Evolutionary conservation across 2,113 vertebrate species (phyloP).

Genomic region (Mirza zaza): DNA sequence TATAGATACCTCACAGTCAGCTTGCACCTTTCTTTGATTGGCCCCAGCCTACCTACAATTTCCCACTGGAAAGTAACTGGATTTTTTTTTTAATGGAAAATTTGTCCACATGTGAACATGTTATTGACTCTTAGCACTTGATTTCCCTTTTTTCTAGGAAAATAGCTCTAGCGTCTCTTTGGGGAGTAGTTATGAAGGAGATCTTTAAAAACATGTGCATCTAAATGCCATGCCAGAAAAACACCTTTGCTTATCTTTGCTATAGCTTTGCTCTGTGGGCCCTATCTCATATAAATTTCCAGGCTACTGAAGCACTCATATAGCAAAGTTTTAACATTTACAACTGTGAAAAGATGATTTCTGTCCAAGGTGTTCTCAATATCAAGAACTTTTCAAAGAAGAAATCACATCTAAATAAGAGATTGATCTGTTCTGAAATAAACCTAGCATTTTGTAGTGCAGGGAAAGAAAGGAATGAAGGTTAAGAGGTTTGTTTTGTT

Average conservation of each 20-base stretch:
- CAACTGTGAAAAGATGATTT: neutral
- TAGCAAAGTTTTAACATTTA: neutral
- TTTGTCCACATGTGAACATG: neutral
- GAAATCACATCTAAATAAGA: neutral
- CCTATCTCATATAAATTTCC: neutral
- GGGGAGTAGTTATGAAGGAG: neutral
- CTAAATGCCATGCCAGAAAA: neutral
- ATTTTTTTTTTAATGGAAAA: neutral
- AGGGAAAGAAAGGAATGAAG: neutral
- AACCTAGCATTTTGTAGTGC: neutral
- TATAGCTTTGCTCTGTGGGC: neutral
- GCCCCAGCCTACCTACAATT: neutral
- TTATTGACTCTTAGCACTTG: neutral
- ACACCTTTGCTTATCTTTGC: neutral
- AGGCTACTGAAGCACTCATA: neutral
- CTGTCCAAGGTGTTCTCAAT: neutral
- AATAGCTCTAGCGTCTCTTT: neutral
- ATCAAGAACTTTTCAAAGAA: neutral
- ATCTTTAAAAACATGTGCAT: neutral
- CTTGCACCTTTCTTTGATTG: neutral
- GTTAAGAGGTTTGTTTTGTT: neutral
- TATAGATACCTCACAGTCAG: neutral
- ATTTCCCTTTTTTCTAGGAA: neutral
- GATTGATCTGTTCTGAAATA: neutral
- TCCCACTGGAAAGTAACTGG: neutral